Percentiles rank a stretch among this genome's conserved stretches.
phyloP scores from a whole-genome alignment of 1,140 invertebrate species.

The Drosophila melanogaster region Release_6_plus_ISO1_MT NT_033777.3:13973001-13973500 shows the following conservation, averaged over 20 bases:
- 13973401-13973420: slow-evolving; percentile 27
- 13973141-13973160: too few relatives aligned
- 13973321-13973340: slow-evolving; percentile 40
- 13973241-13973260: slow-evolving; percentile 32
- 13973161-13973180: too few relatives aligned
- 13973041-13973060: slow-evolving; percentile 27
- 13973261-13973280: not conserved
- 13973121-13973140: too few relatives aligned
- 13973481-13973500: slow-evolving; percentile 22
- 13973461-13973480: slow-evolving; percentile 1
- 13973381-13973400: slow-evolving; percentile 25
- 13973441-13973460: slow-evolving; percentile 59
- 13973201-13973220: not conserved
- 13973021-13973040: slow-evolving; percentile 23
- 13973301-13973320: slow-evolving; percentile 32
- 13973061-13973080: not conserved
- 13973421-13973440: slow-evolving; percentile 63
- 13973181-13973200: not conserved
- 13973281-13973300: slow-evolving; percentile 35
- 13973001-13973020: slow-evolving; percentile 13
- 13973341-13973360: slow-evolving; percentile 13
- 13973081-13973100: too few relatives aligned
- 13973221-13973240: slow-evolving; percentile 41
- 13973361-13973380: slow-evolving; percentile 8
- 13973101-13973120: too few relatives aligned